A percentile compares a stretch with the other conserved stretches of the same genome.
Evolutionary conservation across 2,888 invertebrate species (phyloP).

Genomic region (Brenthis daphne): DNA sequence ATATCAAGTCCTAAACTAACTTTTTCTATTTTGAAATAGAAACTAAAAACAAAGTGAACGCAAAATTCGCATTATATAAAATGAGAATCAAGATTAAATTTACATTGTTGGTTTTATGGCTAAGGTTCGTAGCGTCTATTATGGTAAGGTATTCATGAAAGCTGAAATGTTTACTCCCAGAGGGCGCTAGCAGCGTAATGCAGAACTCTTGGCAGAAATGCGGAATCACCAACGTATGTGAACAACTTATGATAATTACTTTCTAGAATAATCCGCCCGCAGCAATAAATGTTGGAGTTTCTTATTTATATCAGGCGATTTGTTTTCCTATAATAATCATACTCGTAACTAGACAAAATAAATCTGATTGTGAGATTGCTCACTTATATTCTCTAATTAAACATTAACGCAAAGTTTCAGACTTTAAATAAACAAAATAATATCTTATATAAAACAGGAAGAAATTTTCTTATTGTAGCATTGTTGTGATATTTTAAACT

Average conservation of each 20-base stretch:
- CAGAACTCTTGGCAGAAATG: constrained; percentile 51
- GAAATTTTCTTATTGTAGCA: constrained; percentile 2
- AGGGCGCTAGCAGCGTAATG: constrained; percentile 53
- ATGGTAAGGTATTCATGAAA: constrained; percentile 78
- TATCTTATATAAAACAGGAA: background rate
- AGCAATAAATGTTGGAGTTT: constrained; percentile 43
- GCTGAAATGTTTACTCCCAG: constrained; percentile 68
- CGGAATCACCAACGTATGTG: constrained; percentile 59
- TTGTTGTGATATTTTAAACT: constrained; percentile 1
- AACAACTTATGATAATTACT: constrained; percentile 75
- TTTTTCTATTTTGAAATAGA: constrained; percentile 33
- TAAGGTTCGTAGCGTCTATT: constrained; percentile 61
- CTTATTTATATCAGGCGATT: constrained; percentile 17
- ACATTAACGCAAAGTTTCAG: background rate
- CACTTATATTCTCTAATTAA: too few relatives aligned
- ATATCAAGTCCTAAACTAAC: constrained; percentile 28
- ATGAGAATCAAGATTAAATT: constrained; percentile 73
- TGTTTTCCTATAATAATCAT: constrained; percentile 1
- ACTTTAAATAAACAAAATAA: background rate
- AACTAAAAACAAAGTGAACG: constrained; percentile 43
- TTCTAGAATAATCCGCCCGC: constrained; percentile 60
- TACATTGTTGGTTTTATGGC: constrained; percentile 72
- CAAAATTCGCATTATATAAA: constrained; percentile 58
- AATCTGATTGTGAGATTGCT: too few relatives aligned
- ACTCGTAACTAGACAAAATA: background rate